Evolutionary conservation across 1,140 invertebrate genomes (phyloP), one percentile per base, ranked within the genome.

Genomic region (Melitaea cinxia): DNA sequence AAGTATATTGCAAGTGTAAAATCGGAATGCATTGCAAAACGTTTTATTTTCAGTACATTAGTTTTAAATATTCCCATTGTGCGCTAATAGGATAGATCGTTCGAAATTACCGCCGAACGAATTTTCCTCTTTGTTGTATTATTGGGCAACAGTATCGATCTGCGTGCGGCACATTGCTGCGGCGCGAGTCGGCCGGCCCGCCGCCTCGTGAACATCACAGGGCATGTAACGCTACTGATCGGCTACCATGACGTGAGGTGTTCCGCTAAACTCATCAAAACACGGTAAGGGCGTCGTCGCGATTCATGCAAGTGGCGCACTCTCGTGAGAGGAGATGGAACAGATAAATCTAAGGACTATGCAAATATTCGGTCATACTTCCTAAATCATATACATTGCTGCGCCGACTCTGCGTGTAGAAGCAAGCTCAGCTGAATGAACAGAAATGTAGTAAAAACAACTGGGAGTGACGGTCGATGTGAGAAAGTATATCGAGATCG

Each of bases 291-390:
- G 83, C 77, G 77, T 80, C 85, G 78, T 82, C 73, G 73, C 63
- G 70, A 67, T 73, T 73, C 78, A 81, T 73, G 72, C 85, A 80
- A 90, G 85, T 88, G 77, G 85, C 85, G 88, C 88, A 79, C 85
- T 90, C 88, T 90, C 78, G 85, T 85, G 88, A 88, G 78, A 88
- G 83, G 86, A 83, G 68, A 77, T 75, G 75, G 80, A 83, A 85
- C 78, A 79, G 80, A 87, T 86, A 85, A 83, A 79, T 83, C 72
- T 85, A 66, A 70, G 65, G 71, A 74, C 59, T 45, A 50, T 56
- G 35, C 63, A 45, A 62, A 54, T 47, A 53, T 37, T 54, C 28
- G 59, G 17, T 17, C 7, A 23, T 1, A 50, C 42, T 10, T 21
- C 7, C 0, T 17, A 15, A 1, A 9, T 1, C 10, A 6, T 24